Base-by-base conservation (phyloP, 1,140 invertebrate genomes). In the Hypothenemus hampei region DNA sequence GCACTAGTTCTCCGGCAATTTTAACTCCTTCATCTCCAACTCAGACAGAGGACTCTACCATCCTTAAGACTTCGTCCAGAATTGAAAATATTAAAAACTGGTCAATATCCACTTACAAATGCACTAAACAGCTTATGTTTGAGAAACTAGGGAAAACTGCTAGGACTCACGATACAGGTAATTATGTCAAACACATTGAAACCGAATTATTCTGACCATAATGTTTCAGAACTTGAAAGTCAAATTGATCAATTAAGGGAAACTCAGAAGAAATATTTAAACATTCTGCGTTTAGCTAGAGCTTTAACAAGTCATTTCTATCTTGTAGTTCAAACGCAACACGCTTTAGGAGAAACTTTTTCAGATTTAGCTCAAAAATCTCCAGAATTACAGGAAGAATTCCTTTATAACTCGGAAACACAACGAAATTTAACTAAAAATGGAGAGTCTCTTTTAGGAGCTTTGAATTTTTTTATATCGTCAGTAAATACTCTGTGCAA, bases 31-130 rank as follows among this genome's bases (percentile, higher is more conserved):
- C 75, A 67, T 68, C 78, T 65, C 69, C 81, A 60, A 72, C 58
- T 45, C 78, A 84, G 68, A 77, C 81, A 78, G 77, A 76, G 61
- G 83, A 75, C 69, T 77, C 72, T 31, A 81, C 78, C 61, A 74
- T 82, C 22, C 69, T 81, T 48, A 81, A 81, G 64, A 78, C 77
- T 35, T 77, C 83, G 58, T 89, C 80, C 61, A 87, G 84, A 74
- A 89, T 97, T 69, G 93, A 97, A 70, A 84, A 85, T 26, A 77
- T 97, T 31, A 92, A 91, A 71, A 92, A 91, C 67, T 98, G 95
- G 95, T 91, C 92, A 66, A 89, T 97, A 67, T 95, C 93, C 48
- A 97, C 94, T 1, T 97, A 95, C 69, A 97, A 97, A 73, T 97
- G 93, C 69, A 97, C 93, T 0, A 90, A 90, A 61, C 94, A 98